Conservation (phyloP, 2,797 vertebrate species). For the Phrynocephalus guinanensis region DNA sequence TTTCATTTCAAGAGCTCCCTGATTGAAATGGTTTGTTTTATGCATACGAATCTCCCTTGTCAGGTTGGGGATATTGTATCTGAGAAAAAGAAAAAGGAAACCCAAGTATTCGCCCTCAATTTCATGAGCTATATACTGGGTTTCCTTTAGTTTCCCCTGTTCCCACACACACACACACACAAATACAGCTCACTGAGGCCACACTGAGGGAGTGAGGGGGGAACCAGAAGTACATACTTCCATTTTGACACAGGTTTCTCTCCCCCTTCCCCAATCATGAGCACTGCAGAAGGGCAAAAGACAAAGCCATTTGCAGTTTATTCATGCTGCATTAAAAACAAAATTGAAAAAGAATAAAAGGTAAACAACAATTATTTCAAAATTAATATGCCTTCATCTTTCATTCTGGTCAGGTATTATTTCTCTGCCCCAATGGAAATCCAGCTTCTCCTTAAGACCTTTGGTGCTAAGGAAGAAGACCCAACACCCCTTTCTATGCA, state of each 20-base stretch:
- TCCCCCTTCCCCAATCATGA: constrained; percentile 48
- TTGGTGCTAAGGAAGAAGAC: constrained; percentile 70
- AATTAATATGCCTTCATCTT: constrained; percentile 59
- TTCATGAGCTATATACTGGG: constrained; percentile 12
- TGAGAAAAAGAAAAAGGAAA: neutral
- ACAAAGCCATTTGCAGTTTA: constrained; percentile 33
- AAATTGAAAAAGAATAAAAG: constrained; percentile 62
- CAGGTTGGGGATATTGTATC: neutral
- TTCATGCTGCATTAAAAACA: constrained; percentile 41
- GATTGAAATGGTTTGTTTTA: neutral
- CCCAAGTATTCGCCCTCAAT: constrained; percentile 31
- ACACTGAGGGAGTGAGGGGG: neutral
- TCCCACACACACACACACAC: too few species aligned
- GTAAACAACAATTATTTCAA: constrained; percentile 39
- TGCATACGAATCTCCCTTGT: neutral
- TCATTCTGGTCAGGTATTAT: constrained; percentile 52
- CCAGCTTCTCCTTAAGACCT: constrained; percentile 69
- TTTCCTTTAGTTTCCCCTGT: constrained; percentile 8
- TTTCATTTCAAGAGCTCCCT: neutral
- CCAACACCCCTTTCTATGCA: constrained; percentile 68
- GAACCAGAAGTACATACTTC: constrained; percentile 32
- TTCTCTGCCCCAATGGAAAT: constrained; percentile 58
- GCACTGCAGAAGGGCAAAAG: constrained; percentile 38
- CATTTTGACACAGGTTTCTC: constrained; percentile 50
- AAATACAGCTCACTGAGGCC: neutral